Evolutionary conservation across 2,888 invertebrate species (phyloP).

Genomic region (Epinotia nisella): DNA sequence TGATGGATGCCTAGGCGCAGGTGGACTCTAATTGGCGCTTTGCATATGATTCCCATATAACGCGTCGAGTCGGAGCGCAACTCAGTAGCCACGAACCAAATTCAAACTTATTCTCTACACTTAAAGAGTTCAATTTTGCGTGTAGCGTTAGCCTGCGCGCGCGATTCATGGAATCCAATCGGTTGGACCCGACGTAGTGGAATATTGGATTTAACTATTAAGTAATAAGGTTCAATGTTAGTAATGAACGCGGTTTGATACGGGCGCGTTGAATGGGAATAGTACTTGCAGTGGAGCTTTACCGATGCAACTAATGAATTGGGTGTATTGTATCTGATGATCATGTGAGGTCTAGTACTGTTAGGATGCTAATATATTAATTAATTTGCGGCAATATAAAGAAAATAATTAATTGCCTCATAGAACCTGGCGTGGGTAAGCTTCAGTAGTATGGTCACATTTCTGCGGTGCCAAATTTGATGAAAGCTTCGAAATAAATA

Average conservation of each 20-base stretch:
- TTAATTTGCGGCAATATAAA: neutral
- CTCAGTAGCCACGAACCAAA: neutral
- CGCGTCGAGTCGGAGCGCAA: neutral
- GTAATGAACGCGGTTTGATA: neutral
- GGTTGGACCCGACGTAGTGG: neutral
- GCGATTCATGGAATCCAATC: neutral
- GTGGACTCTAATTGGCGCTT: constrained; percentile 69
- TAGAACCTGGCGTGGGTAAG: neutral
- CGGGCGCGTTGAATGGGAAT: neutral
- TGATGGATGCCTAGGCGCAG: constrained; percentile 58
- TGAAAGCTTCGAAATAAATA: no score
- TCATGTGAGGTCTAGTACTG: constrained; percentile 44
- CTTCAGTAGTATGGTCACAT: neutral
- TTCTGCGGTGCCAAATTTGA: no score
- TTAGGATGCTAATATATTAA: constrained; percentile 4
- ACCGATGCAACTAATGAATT: constrained; percentile 50
- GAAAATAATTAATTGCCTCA: no score
- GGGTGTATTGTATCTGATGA: constrained; percentile 40
- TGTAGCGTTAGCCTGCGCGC: neutral
- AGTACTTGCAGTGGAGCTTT: constrained; percentile 33
- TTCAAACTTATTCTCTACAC: neutral
- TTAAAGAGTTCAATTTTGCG: neutral
- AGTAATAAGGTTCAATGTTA: neutral
- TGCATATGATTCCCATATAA: constrained; percentile 55
- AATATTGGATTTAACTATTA: neutral